These are phyloP conservation scores for Rhodeus uyekii DNA, from an alignment of 2,797 vertebrate genomes.

Conservation along the genomic window DNA sequence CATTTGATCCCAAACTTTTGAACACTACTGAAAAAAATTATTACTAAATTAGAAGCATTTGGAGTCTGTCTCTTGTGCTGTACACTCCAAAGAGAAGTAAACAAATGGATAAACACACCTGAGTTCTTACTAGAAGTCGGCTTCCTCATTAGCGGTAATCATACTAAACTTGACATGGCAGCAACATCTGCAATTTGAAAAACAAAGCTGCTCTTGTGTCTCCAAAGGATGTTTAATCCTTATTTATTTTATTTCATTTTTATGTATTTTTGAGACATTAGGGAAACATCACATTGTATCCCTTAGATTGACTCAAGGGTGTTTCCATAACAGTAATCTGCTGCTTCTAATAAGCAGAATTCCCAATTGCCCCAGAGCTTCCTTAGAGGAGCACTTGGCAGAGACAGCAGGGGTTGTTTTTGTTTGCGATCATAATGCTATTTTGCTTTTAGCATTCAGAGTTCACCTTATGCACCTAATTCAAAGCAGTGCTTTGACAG, in stretches of 20 bases:
- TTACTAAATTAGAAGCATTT: not conserved
- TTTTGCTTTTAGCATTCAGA: not conserved
- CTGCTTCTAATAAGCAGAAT: slow-evolving; percentile 20
- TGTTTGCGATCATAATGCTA: not conserved
- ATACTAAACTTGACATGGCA: slow-evolving; percentile 6
- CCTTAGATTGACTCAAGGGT: slow-evolving; percentile 40
- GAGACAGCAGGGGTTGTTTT: not conserved
- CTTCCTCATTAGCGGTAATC: slow-evolving; percentile 30
- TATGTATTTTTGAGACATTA: slow-evolving; percentile 18
- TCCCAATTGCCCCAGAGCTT: not conserved
- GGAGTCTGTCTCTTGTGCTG: not conserved
- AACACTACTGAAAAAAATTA: not conserved
- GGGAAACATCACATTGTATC: slow-evolving; percentile 12
- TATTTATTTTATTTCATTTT: not conserved
- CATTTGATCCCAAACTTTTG: not conserved
- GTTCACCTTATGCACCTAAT: not conserved
- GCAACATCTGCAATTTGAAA: slow-evolving; percentile 29
- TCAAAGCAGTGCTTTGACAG: too few species aligned
- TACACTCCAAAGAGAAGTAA: not conserved
- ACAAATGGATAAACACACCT: slow-evolving; percentile 1
- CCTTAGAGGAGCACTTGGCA: not conserved
- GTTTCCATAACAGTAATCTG: slow-evolving; percentile 29
- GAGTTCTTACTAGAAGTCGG: not conserved
- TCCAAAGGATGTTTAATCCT: slow-evolving; percentile 3
- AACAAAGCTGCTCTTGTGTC: slow-evolving; percentile 1